Percentiles rank a stretch among this genome's conserved stretches.
These are phyloP conservation scores for Drosophila acutilabella DNA, from an alignment of 2,888 invertebrate species.

Conservation along the genomic window DNA sequence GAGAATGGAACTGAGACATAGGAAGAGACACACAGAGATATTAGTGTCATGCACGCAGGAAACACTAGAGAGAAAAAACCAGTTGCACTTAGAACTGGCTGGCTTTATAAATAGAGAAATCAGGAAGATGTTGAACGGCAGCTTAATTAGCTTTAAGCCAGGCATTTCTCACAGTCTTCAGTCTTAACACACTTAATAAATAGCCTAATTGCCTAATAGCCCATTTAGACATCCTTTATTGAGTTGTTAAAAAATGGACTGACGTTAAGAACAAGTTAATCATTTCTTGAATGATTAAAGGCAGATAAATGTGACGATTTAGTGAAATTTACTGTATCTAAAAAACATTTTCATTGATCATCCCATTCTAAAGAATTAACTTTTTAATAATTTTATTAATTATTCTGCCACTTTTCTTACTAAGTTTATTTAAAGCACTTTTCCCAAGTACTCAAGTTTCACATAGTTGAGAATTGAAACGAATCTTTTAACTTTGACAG, in stretches of 20 bases:
- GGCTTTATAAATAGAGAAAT: constrained; percentile 24
- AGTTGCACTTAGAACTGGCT: constrained; percentile 14
- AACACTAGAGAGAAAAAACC: constrained; percentile 27
- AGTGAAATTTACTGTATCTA: too few species aligned
- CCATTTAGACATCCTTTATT: constrained; percentile 1
- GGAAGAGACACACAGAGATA: background rate
- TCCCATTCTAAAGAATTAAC: too few species aligned
- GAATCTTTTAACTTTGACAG: constrained; percentile 55
- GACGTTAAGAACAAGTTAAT: background rate
- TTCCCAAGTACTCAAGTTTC: constrained; percentile 9
- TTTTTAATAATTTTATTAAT: too few species aligned
- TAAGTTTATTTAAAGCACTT: background rate
- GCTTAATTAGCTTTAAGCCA: constrained; percentile 9
- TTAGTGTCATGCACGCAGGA: constrained; percentile 13
- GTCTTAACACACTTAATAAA: background rate
- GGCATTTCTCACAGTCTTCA: background rate
- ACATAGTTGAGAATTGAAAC: constrained; percentile 17
- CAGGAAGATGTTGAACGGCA: constrained; percentile 21
- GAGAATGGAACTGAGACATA: background rate
- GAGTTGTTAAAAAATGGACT: too few species aligned
- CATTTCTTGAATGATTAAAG: too few species aligned
- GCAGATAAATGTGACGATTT: too few species aligned
- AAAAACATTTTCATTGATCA: too few species aligned
- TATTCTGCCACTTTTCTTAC: too few species aligned
- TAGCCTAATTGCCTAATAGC: constrained; percentile 9